Evolutionary conservation across 2,888 invertebrate species (phyloP).

Genomic region (Pecten maximus): DNA sequence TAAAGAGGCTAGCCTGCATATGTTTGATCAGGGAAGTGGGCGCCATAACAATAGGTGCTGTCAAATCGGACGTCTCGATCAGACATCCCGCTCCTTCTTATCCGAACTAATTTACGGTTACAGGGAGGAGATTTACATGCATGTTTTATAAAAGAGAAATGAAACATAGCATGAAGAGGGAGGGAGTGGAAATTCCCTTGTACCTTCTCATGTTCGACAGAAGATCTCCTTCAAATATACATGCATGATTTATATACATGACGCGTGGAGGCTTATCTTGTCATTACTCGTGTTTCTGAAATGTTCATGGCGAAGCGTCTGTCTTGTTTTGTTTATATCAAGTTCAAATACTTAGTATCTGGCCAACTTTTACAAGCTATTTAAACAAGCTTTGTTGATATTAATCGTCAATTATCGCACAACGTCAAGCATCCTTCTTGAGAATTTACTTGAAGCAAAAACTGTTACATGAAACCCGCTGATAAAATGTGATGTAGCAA

Average conservation of each 20-base stretch:
- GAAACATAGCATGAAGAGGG: background rate
- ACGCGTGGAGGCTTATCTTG: background rate
- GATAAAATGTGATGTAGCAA: background rate
- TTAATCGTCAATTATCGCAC: background rate
- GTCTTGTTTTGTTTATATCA: background rate
- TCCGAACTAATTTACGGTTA: background rate
- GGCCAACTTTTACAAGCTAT: background rate
- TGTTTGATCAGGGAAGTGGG: background rate
- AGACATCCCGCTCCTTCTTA: background rate
- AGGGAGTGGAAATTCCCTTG: background rate
- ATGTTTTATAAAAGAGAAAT: slow-evolving; percentile 24
- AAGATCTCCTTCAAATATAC: background rate
- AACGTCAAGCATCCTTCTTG: background rate
- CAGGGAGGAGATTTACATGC: background rate
- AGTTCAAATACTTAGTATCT: background rate
- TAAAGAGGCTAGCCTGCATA: background rate
- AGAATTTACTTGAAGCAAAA: background rate
- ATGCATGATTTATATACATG: background rate
- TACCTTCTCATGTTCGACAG: background rate
- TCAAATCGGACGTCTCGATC: background rate
- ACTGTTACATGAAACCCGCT: background rate
- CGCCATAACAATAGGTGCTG: slow-evolving; percentile 3
- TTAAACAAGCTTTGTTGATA: background rate
- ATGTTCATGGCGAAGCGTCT: background rate
- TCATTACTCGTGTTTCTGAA: background rate